phyloP scores from a whole-genome alignment of 2,888 invertebrate genomes.

The Anodontia alba region DNA sequence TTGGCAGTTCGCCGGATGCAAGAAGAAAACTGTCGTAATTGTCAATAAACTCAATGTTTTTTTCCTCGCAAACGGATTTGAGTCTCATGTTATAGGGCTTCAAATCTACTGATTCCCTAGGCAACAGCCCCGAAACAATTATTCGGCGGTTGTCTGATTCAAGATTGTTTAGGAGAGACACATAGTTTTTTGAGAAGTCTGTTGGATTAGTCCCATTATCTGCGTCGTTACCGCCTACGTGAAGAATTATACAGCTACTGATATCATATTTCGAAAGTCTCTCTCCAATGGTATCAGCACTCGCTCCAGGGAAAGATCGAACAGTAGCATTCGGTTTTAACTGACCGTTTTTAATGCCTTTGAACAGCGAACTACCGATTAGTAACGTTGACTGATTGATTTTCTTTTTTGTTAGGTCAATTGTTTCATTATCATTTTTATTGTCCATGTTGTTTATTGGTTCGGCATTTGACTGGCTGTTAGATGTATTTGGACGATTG shows the following conservation, averaged over 20 bases:
- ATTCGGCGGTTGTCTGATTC: neutral
- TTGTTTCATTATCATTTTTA: neutral
- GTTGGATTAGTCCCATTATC: neutral
- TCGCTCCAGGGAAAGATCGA: neutral
- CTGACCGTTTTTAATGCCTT: neutral
- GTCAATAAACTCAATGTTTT: constrained; percentile 7
- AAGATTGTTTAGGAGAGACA: neutral
- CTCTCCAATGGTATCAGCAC: neutral
- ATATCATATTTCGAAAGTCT: neutral
- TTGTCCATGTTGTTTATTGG: neutral
- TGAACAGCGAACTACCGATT: neutral
- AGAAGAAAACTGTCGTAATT: neutral
- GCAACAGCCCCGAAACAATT: neutral
- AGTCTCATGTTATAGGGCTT: neutral
- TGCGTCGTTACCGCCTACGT: neutral
- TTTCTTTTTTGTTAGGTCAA: neutral
- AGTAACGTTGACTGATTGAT: neutral
- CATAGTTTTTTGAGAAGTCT: neutral
- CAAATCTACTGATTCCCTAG: neutral
- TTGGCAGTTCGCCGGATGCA: neutral
- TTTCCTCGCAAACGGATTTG: neutral
- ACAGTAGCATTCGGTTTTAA: neutral
- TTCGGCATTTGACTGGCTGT: neutral
- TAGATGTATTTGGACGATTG: neutral
- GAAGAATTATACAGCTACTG: neutral